A percentile compares a stretch with the other conserved stretches of the same genome.
phyloP scores from a whole-genome alignment of 2,797 vertebrate species.

The Labroides dimidiatus region DNA sequence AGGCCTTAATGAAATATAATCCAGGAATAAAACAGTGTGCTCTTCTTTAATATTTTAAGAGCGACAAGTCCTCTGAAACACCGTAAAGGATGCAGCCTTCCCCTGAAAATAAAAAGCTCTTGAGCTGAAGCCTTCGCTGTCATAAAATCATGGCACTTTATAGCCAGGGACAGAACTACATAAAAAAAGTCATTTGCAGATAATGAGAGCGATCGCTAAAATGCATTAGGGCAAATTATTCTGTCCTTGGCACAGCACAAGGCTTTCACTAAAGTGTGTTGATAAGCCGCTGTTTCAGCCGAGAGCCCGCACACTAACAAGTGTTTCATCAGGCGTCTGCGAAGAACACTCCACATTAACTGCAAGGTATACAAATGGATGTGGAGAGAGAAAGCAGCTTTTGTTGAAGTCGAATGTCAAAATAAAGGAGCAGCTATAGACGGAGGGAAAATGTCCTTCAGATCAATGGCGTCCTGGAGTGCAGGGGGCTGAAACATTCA shows the following conservation, averaged over 20 bases:
- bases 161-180: constrained; percentile 63
- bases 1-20: constrained; percentile 70
- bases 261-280: constrained; percentile 56
- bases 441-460: constrained; percentile 72
- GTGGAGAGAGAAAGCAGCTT: constrained; percentile 48
- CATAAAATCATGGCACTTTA: constrained; percentile 75
- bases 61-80: constrained; percentile 68
- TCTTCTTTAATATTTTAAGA: constrained; percentile 70
- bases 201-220: constrained; percentile 71
- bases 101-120: constrained; percentile 70
- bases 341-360: constrained; percentile 55
- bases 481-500: constrained; percentile 71
- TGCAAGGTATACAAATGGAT: constrained; percentile 69
- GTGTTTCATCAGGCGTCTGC: constrained; percentile 48
- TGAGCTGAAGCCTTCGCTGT: constrained; percentile 59
- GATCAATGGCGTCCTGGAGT: constrained; percentile 76
- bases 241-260: constrained; percentile 64
- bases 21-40: constrained; percentile 54
- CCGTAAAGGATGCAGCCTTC: constrained; percentile 67
- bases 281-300: constrained; percentile 57
- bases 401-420: constrained; percentile 62
- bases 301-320: constrained; percentile 38
- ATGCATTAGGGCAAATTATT: constrained; percentile 76
- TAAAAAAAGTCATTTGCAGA: constrained; percentile 73
- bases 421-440: constrained; percentile 62